Percentiles rank a stretch among this genome's conserved stretches.
Evolutionary conservation across 2,797 vertebrate genomes (phyloP).

Genomic region (Heterohyrax brucei): DNA sequence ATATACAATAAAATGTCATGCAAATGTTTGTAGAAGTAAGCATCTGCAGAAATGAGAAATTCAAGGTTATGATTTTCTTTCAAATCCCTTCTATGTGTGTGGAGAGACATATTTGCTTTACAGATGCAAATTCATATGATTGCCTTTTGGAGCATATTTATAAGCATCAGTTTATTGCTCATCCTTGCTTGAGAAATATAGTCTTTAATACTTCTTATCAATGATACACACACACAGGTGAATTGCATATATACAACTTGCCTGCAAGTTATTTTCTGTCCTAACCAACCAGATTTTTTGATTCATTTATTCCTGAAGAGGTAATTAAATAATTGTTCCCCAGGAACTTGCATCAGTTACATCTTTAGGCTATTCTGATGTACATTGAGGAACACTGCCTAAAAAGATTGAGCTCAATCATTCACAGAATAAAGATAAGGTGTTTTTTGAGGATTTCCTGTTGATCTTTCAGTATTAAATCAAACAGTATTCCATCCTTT

Average conservation of each 20-base stretch:
- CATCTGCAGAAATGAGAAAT: conserved; percentile 14
- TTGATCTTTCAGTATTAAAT: conserved; percentile 32
- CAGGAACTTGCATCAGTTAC: conserved; percentile 20
- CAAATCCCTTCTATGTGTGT: background rate
- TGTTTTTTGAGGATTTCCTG: conserved; percentile 4
- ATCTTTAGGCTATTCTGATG: background rate
- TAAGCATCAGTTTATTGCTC: background rate
- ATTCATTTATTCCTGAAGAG: background rate
- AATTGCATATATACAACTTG: background rate
- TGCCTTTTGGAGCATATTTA: background rate
- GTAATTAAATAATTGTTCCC: conserved; percentile 19
- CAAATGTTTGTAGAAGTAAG: background rate
- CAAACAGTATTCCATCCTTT: conserved; percentile 10
- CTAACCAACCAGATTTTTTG: background rate
- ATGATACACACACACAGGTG: background rate
- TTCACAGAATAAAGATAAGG: background rate
- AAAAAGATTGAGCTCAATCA: conserved; percentile 15
- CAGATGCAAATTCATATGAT: background rate
- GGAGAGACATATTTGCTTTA: background rate
- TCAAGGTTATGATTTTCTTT: conserved; percentile 43
- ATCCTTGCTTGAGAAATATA: background rate
- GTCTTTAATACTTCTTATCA: background rate
- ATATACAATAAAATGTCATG: background rate
- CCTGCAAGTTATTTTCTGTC: background rate
- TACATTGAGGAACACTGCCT: background rate